Evolutionary conservation across 2,888 invertebrate species (phyloP), one percentile per base, ranked within the genome.

Genomic region (Pyrrhosoma nymphula): DNA sequence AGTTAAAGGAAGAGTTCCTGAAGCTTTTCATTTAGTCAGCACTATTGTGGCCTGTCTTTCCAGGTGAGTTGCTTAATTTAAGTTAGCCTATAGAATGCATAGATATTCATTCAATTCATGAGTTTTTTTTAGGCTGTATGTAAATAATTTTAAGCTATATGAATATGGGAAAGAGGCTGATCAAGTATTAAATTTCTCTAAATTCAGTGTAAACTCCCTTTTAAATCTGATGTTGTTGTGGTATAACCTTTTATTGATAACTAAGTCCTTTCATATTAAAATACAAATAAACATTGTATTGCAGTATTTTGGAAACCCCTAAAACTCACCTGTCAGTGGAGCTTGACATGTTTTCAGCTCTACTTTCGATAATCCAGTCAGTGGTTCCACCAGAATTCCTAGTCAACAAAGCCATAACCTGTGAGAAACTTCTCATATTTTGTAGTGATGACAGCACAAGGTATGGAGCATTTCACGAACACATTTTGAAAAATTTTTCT

Each of bases 361-460:
- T 93, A 30, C 93, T 39, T 75, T 39, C 93, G 0, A 26, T 69
- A 39, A 47, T 93, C 18, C 47, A 26, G n/a, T 39, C 69, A 26
- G 26, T 69, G 47, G 47, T 93, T n/a, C n/a, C 69, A 10, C 35
- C 75, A n/a, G 93, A 93, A 26, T 47, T 47, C 56, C 47, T 47
- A 26, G 47, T n/a, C 3, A 26, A 47, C 69, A 47, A 55, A 69
- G 93, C 69, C 12, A 47, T 93, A 23, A n/a, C 69, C 69, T 55
- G 69, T 75, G 93, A 93, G n/a, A 93, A 55, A 47, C 69, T 93
- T 47, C 26, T 47, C n/a, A 47, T 69, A n/a, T 93, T 93, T 93
- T 63, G 47, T 26, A 30, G 47, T 35, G 95, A 30, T 69, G n/a
- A 55, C 18, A 69, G 55, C 55, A 95, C 82, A 75, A 95, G 95